Base-by-base conservation (phyloP, 1,140 invertebrate species). In the Drosophila pruinosa region DNA sequence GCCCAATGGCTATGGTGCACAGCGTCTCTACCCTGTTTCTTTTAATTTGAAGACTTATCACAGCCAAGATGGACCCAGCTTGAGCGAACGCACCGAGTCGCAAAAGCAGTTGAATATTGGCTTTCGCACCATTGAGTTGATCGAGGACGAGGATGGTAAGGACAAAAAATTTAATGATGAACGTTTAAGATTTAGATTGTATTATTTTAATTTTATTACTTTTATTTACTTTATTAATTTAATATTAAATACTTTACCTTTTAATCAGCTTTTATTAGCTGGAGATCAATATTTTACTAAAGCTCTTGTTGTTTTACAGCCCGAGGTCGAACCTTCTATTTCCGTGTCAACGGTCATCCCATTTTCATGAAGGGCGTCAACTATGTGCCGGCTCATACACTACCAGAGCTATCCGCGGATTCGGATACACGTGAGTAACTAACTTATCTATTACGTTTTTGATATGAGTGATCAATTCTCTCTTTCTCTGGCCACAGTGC, bases 291-390 rank as follows among this genome's bases (percentile, higher is more conserved):
- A 17, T 14, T 36, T 26, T 19, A n/a, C n/a, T 24, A 6, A 22
- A 17, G 14, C 6, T 38, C 12, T 5, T 5, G 5, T 21, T n/a
- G 28, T 10, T 5, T 10, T 48, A 0, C n/a, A 78, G 78, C 83
- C 70, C 54, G 86, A 92, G 97, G 97, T 14, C 72, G 79, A 12
- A 82, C 67, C 5, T 99, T 99, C 92, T 98, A 96, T 89, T 98
- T 99, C 73, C 94, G 94, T 78, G 93, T 99, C 0, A 99, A 99
- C 91, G 95, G 93, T 0, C 89, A 95, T 7, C 94, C 96, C 3
- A 95, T 99, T 17, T 99, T 99, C 89, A 94, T 97, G 57, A 99
- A 99, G 92, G 99, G 98, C 8, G 96, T 96, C 5, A 99, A 99
- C 91, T 98, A 96, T 94, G 98, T 99, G 81, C 98, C 98, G 0